Evolutionary conservation across 2,113 vertebrate species (phyloP), one percentile per base, ranked within the genome.

Genomic region (Campylomormyrus numenius): DNA sequence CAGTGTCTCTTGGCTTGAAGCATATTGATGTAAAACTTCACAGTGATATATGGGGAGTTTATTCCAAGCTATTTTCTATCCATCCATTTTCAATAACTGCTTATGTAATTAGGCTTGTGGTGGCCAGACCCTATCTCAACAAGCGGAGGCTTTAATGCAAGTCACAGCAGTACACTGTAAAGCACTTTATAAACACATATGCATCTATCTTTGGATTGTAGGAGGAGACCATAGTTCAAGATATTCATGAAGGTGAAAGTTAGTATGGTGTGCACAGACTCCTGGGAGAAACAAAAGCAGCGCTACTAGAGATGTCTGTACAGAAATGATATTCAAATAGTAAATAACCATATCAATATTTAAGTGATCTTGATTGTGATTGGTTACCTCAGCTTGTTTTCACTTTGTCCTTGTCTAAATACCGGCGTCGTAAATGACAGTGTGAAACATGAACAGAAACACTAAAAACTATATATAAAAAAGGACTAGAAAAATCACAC

Each of bases 11-110:
- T 80, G 74, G 35, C 74, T 80, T 80, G 74, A 80, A 80, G 74
- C 74, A 19, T 80, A 80, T 80, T 80, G 74, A 80, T 80, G 74
- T 80, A 80, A 80, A 80, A 80, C 74, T 80, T 80, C 74, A 80
- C 74, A 42, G n/a, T 80, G 74, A 80, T 80, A 42, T 80, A 80
- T 80, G 74, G 35, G 74, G 35, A 80, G 74, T 42, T 80, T 42
- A 80, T 80, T 80, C 74, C 35, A 42, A 80, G 74, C 31, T 80
- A 80, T 80, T 80, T 80, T 80, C 74, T 17, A 80, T 80, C 74
- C 74, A 80, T 39, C 74, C 74, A 80, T 80, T 80, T 42, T 80
- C 74, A 42, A 80, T 80, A 80, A 42, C 74, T 42, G 35, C 74
- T 80, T 80, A 19, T 42, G 31, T 80, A 42, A 80, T 80, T 80